phyloP scores from a whole-genome alignment of 2,113 vertebrate genomes.

The Chamaea fasciata region DNA sequence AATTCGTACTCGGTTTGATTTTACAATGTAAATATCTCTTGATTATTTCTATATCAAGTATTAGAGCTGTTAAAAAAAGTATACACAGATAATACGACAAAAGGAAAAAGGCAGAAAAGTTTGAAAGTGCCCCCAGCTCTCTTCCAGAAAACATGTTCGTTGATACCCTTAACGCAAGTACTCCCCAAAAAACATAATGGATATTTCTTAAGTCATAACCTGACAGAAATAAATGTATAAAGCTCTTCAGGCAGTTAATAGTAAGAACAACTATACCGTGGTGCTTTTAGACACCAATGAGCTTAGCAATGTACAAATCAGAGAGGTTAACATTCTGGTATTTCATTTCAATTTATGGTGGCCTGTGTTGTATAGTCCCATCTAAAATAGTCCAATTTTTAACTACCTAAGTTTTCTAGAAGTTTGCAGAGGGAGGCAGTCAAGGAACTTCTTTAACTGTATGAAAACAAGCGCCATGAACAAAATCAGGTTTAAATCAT shows the following conservation, averaged over 20 bases:
- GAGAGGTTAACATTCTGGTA: background rate
- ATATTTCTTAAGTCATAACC: background rate
- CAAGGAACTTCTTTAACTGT: background rate
- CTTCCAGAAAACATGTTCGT: background rate
- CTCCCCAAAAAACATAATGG: background rate
- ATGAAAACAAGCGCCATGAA: accelerated
- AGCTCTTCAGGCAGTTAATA: background rate
- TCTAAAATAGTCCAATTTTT: background rate
- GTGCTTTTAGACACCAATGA: background rate
- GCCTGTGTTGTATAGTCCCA: background rate
- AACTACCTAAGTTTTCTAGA: background rate
- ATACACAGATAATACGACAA: background rate
- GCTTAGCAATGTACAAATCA: background rate
- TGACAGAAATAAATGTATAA: background rate
- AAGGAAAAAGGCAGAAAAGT: background rate
- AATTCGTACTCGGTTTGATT: background rate
- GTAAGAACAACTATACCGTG: background rate
- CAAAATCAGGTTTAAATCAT: background rate
- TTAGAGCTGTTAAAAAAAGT: background rate
- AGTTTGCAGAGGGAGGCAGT: conserved; percentile 20
- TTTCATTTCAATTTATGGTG: background rate
- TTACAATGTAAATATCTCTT: background rate
- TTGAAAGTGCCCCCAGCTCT: background rate
- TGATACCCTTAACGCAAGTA: background rate
- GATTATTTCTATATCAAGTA: background rate